A percentile compares a stretch with the other conserved stretches of the same genome.
Evolutionary conservation across 2,888 invertebrate genomes (phyloP).

Genomic region (Leptura quadrifasciata): DNA sequence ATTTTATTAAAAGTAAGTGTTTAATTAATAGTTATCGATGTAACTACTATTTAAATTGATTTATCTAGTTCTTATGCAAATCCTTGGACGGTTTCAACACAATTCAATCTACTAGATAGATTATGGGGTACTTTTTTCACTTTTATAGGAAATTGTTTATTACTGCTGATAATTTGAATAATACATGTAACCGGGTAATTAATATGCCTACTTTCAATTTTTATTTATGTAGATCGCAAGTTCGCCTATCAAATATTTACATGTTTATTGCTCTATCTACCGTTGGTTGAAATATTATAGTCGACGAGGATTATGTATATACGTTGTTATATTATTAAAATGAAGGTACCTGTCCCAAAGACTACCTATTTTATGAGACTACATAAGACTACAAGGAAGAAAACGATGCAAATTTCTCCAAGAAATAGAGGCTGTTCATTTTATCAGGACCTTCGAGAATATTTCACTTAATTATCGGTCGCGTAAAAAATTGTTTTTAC

Average conservation of each 20-base stretch:
- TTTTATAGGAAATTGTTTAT: conserved; percentile 20
- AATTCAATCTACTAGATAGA: conserved; percentile 10
- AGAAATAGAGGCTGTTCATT: too few species aligned
- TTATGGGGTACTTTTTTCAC: not conserved
- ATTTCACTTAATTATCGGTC: too few species aligned
- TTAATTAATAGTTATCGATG: not conserved
- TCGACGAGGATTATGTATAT: not conserved
- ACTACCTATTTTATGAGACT: too few species aligned
- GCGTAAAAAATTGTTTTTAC: too few species aligned
- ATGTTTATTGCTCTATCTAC: not conserved
- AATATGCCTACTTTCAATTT: conserved; percentile 6
- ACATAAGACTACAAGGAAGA: too few species aligned
- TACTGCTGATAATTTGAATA: conserved; percentile 16
- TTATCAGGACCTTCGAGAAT: too few species aligned
- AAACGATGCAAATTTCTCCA: too few species aligned
- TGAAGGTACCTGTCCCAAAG: too few species aligned
- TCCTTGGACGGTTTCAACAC: not conserved
- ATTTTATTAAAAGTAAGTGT: not conserved
- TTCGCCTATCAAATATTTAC: not conserved
- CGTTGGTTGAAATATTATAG: not conserved
- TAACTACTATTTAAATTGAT: not conserved
- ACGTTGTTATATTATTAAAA: too few species aligned
- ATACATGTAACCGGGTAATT: not conserved
- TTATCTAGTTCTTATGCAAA: conserved; percentile 11
- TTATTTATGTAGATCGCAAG: conserved; percentile 11